These are phyloP conservation scores for Agonopterix heracliana DNA, from an alignment of 2,888 invertebrate genomes.

Conservation along the genomic window DNA sequence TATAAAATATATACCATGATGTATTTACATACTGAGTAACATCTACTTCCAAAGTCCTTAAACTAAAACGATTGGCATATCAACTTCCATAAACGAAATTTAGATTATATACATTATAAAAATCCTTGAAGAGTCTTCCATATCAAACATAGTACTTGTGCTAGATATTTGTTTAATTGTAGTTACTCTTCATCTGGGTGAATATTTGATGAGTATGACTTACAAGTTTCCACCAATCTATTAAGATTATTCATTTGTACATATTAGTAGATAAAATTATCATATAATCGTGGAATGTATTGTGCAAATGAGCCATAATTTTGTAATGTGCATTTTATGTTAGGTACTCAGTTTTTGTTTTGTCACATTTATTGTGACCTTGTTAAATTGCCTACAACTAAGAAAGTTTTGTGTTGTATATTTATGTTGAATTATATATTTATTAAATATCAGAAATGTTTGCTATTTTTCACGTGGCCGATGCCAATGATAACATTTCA, in stretches of 20 bases:
- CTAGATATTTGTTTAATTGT: conserved; percentile 49
- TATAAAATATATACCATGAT: conserved; percentile 69
- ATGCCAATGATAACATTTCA: too few relatives aligned
- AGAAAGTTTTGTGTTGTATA: too few relatives aligned
- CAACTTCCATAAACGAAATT: conserved; percentile 71
- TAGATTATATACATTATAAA: conserved; percentile 38
- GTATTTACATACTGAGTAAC: conserved; percentile 64
- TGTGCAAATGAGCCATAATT: not conserved
- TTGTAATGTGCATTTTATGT: not conserved
- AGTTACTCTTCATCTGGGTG: conserved; percentile 44
- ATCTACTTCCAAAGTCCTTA: conserved; percentile 63
- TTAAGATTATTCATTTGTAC: not conserved
- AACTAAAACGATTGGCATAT: conserved; percentile 73
- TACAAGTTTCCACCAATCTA: not conserved
- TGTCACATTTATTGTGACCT: not conserved
- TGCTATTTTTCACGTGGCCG: too few relatives aligned
- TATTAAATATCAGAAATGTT: too few relatives aligned
- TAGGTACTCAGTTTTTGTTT: not conserved
- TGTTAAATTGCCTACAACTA: too few relatives aligned
- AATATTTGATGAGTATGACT: conserved; percentile 33
- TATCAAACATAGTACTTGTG: conserved; percentile 70
- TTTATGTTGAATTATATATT: too few relatives aligned
- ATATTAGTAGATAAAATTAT: not conserved
- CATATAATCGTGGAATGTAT: too few relatives aligned
- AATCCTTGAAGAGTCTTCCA: conserved; percentile 71